Base-by-base conservation (phyloP, 2,888 invertebrate genomes). In the Malthinus flaveolus region DNA sequence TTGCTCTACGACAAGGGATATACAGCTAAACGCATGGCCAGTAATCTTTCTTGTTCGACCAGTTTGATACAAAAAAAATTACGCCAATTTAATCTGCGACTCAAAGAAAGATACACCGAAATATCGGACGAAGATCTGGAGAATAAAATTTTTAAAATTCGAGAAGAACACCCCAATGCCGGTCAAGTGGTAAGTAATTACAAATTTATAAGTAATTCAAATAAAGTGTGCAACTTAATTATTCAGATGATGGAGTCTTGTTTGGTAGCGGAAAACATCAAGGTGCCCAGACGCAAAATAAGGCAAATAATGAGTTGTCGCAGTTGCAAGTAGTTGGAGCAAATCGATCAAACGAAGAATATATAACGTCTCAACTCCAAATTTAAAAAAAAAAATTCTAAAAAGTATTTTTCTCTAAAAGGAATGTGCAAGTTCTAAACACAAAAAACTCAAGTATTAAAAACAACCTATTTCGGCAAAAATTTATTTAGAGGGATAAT, bases 161-260 rank as follows among this genome's bases (percentile, higher is more conserved):
- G 44, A 32, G 11, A 32, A 31, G 42, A 51, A 3, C 51, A 44
- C 7, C 51, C 51, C 13, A 51, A 51, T 42, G 42, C 51, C 34
- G 51, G 44, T 11, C 33, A 44, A 4, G 23, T 32, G 12, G 51
- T 51, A 51, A n/a, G 49, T 48, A 36, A 13, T 10, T 32, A 11
- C 10, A 46, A 7, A 32, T 46, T 8, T 15, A 6, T n/a, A 8
- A 7, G 32, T 10, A 10, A 2, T 23, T 23, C 5, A 2, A 3
- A 23, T 23, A 23, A 23, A 23, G 3, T 23, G 23, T 23, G 15
- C 10, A 45, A 12, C 46, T 10, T 46, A 46, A 46, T 46, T 46
- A 46, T 46, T 46, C 23, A 56, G 56, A 49, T 49, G 42, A 56
- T 49, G 56, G 31, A 49, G 1, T 15, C 34, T 6, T 55, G 33